phyloP scores from a whole-genome alignment of 2,888 invertebrate species.

The Gymnosoma rotundatum region DNA sequence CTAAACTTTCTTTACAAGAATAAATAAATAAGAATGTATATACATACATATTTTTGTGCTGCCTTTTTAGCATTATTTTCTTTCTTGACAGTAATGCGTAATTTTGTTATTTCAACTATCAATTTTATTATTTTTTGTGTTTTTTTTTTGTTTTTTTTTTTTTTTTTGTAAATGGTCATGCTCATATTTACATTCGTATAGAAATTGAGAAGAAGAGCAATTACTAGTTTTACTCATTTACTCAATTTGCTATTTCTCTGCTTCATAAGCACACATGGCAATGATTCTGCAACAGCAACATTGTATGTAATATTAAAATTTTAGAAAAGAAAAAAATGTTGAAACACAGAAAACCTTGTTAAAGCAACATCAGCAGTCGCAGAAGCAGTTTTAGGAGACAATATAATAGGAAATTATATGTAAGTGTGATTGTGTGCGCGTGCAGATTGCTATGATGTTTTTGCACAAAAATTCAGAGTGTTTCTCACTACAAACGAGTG shows the following conservation, averaged over 20 bases:
- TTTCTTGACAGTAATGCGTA: too few species aligned
- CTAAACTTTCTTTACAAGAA: too few species aligned
- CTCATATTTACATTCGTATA: background rate
- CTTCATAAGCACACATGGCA: constrained; percentile 54
- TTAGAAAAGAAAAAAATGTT: background rate
- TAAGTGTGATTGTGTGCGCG: constrained; percentile 2
- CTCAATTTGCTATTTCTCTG: constrained; percentile 20
- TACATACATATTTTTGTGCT: too few species aligned
- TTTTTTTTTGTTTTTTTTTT: background rate
- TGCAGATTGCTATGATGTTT: constrained; percentile 20
- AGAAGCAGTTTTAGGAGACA: constrained; percentile 30
- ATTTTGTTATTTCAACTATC: too few species aligned
- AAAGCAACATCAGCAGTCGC: constrained; percentile 54
- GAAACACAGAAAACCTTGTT: constrained; percentile 47
- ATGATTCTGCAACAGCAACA: constrained; percentile 55
- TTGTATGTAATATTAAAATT: too few species aligned
- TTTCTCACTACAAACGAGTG: constrained; percentile 73
- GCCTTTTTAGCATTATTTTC: too few species aligned
- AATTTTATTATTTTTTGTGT: too few species aligned
- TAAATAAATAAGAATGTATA: too few species aligned
- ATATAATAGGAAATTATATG: constrained; percentile 49
- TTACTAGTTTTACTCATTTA: constrained; percentile 17
- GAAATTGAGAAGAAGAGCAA: background rate
- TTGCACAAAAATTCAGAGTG: constrained; percentile 68
- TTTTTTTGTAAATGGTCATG: constrained; percentile 4